A percentile compares a stretch with the other conserved stretches of the same genome.
These are phyloP conservation scores for Saimiri boliviensis DNA, from an alignment of 2,113 vertebrate species.

Conservation along the genomic window DNA sequence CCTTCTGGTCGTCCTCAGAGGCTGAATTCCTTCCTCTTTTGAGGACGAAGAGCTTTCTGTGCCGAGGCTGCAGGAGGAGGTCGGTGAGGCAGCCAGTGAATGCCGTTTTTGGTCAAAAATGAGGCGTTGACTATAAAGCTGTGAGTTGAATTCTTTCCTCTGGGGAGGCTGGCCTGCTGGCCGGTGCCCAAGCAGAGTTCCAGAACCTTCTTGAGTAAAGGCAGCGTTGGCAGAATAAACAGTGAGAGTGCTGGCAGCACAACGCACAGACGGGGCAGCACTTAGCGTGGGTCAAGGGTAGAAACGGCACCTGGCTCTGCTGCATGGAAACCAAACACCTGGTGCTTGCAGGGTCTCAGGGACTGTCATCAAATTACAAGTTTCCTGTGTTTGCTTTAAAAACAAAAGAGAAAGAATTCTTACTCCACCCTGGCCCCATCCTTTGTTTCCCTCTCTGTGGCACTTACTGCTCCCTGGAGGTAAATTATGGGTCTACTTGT, in stretches of 20 bases:
- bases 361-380: rapidly evolving
- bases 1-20: not conserved
- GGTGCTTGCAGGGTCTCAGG: rapidly evolving
- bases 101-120: conserved; percentile 63
- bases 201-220: conserved; percentile 53
- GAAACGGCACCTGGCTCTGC: rapidly evolving
- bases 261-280: rapidly evolving
- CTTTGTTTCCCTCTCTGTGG: not conserved
- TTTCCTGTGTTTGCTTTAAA: not conserved
- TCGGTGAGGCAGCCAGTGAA: not conserved
- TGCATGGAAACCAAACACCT: not conserved
- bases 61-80: not conserved
- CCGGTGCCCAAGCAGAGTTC: not conserved
- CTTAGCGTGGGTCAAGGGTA: not conserved
- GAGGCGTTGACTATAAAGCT: not conserved
- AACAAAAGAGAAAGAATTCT: not conserved
- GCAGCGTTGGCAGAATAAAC: not conserved
- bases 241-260: not conserved
- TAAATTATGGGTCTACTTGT: not conserved
- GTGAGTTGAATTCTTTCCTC: not conserved
- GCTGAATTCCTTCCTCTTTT: not conserved
- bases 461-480: not conserved
- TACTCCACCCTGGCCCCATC: too few relatives aligned
- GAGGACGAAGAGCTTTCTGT: not conserved
- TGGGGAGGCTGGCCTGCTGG: conserved; percentile 21